A percentile compares a stretch with the other conserved stretches of the same genome.
Conservation (phyloP, 2,888 invertebrate species). For the Pachycephus smyrnensis region DNA sequence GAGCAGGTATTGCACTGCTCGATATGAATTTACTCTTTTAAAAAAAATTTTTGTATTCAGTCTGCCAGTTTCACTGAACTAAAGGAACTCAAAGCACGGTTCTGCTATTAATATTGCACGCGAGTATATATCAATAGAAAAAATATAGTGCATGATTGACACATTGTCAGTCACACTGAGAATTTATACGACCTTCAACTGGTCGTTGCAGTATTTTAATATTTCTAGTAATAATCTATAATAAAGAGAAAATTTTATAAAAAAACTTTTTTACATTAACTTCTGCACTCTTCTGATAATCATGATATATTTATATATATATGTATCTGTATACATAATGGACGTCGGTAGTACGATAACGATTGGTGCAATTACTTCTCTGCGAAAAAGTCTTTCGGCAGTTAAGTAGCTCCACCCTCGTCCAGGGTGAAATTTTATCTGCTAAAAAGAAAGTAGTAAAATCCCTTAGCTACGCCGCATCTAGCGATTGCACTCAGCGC, state of each 20-base stretch:
- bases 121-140: background rate
- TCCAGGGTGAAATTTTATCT: slow-evolving; percentile 25
- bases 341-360: background rate
- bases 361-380: slow-evolving; percentile 33
- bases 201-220: background rate
- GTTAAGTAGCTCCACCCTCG: slow-evolving; percentile 9
- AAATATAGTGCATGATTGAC: background rate
- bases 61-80: background rate
- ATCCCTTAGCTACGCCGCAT: background rate
- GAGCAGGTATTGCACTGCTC: background rate
- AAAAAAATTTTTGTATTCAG: background rate
- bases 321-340: background rate
- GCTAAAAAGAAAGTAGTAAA: slow-evolving; percentile 10
- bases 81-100: background rate
- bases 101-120: background rate
- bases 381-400: slow-evolving; percentile 14
- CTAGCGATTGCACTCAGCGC: background rate
- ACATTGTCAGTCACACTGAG: background rate
- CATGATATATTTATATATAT: too few species aligned
- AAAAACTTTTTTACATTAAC: too few species aligned
- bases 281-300: too few species aligned
- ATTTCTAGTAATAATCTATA: too few species aligned
- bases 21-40: background rate
- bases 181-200: background rate
- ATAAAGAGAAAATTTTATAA: too few species aligned